A percentile compares a stretch with the other conserved stretches of the same genome.
Evolutionary conservation across 2,888 invertebrate species (phyloP).

Genomic region (Pomacea canaliculata): DNA sequence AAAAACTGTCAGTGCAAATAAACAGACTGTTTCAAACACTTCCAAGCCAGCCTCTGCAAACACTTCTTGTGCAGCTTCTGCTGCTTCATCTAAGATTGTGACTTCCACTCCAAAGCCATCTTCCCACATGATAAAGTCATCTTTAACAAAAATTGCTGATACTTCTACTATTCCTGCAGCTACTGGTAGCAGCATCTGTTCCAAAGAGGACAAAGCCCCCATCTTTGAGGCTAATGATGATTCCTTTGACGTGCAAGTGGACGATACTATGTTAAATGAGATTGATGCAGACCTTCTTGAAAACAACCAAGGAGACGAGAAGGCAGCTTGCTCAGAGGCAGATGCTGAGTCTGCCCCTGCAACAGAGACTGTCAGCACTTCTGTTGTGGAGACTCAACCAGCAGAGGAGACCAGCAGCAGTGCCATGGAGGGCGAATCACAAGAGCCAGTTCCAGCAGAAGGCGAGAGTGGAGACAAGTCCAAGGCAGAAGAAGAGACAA

Average conservation of each 20-base stretch:
- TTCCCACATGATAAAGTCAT: neutral
- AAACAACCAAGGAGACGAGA: constrained; percentile 27
- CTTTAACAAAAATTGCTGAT: constrained; percentile 2
- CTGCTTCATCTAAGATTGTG: constrained; percentile 25
- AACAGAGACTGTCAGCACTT: constrained; percentile 18
- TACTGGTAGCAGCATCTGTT: constrained; percentile 2
- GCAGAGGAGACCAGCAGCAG: constrained; percentile 13
- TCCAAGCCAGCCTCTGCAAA: constrained; percentile 22
- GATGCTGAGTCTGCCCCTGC: constrained; percentile 13
- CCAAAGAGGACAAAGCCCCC: constrained; percentile 31
- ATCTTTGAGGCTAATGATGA: constrained; percentile 56
- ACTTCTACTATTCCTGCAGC: constrained; percentile 6
- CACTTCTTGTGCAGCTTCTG: constrained; percentile 19
- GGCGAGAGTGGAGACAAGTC: constrained; percentile 30
- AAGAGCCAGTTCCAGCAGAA: constrained; percentile 18
- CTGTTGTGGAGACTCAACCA: neutral
- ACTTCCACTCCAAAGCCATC: constrained; percentile 12
- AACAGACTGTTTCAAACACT: constrained; percentile 6
- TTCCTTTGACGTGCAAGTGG: constrained; percentile 69
- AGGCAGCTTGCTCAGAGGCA: constrained; percentile 35
- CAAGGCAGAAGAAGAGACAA: constrained; percentile 35
- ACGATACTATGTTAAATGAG: constrained; percentile 67
- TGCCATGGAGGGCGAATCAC: constrained; percentile 19
- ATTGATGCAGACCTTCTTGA: constrained; percentile 65
- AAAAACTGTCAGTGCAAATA: constrained; percentile 22